phyloP scores from a whole-genome alignment of 2,888 invertebrate species.

The Alentia gelatinosa region DNA sequence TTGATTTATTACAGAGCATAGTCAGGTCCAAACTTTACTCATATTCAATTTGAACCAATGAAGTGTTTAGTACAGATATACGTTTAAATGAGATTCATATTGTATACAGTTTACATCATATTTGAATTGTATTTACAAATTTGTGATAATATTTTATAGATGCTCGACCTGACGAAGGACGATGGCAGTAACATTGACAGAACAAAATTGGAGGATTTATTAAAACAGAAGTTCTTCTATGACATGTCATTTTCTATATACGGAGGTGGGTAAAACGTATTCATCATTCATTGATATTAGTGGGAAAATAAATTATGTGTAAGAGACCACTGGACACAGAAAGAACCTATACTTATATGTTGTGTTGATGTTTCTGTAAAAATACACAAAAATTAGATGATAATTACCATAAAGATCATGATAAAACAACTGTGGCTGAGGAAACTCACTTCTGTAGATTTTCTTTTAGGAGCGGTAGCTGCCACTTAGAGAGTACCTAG shows the following conservation, averaged over 20 bases:
- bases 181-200: slow-evolving; percentile 87
- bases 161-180: slow-evolving; percentile 85
- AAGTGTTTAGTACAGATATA: no score
- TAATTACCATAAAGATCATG: neutral
- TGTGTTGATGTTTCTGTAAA: neutral
- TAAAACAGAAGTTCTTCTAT: slow-evolving; percentile 97
- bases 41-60: no score
- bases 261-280: slow-evolving; percentile 86
- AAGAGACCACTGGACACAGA: neutral
- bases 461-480: no score
- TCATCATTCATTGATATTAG: no score
- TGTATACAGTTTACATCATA: no score
- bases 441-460: no score
- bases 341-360: neutral
- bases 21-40: no score
- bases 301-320: neutral
- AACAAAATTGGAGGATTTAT: slow-evolving; percentile 96
- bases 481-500: no score
- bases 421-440: neutral
- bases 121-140: no score
- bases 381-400: neutral
- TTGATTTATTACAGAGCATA: no score
- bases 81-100: no score
- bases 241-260: slow-evolving; percentile 99
- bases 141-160: no score